These are phyloP conservation scores for Petrocephalus microphthalmus DNA, from an alignment of 2,113 vertebrate species.

Conservation along the genomic window DNA sequence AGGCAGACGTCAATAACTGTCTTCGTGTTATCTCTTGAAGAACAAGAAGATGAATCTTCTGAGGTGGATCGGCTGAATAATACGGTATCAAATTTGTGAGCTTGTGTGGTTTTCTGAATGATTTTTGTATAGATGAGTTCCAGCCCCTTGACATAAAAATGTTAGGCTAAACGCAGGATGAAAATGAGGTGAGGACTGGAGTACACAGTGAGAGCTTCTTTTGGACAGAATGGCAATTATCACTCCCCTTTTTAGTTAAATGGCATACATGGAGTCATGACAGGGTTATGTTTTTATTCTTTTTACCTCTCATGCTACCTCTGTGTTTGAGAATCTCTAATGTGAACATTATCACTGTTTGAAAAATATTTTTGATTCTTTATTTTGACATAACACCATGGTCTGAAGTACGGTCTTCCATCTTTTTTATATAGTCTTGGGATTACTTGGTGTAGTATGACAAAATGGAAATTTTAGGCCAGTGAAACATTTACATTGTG, in stretches of 20 bases:
- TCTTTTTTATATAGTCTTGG: not conserved
- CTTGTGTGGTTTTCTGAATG: not conserved
- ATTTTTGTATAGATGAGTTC: not conserved
- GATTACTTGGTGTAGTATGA: not conserved
- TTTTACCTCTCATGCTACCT: not conserved
- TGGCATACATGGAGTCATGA: not conserved
- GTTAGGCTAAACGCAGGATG: not conserved
- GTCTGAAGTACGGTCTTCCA: not conserved
- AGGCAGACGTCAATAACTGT: not conserved
- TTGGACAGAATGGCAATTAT: not conserved
- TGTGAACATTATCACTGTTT: not conserved
- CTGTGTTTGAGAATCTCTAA: not conserved
- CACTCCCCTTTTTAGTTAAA: not conserved
- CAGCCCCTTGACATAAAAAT: not conserved
- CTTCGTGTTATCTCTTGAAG: not conserved
- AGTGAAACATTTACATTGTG: slow-evolving; percentile 4
- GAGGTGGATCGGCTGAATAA: not conserved
- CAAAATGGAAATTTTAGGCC: not conserved
- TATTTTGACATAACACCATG: too few species aligned
- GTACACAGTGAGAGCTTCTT: not conserved
- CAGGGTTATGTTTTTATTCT: not conserved
- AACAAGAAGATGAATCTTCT: not conserved
- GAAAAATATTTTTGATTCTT: not conserved
- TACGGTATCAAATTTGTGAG: not conserved
- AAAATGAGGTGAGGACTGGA: not conserved